Base-by-base conservation (phyloP, 2,888 invertebrate genomes). In the Megastigmus dorsalis region DNA sequence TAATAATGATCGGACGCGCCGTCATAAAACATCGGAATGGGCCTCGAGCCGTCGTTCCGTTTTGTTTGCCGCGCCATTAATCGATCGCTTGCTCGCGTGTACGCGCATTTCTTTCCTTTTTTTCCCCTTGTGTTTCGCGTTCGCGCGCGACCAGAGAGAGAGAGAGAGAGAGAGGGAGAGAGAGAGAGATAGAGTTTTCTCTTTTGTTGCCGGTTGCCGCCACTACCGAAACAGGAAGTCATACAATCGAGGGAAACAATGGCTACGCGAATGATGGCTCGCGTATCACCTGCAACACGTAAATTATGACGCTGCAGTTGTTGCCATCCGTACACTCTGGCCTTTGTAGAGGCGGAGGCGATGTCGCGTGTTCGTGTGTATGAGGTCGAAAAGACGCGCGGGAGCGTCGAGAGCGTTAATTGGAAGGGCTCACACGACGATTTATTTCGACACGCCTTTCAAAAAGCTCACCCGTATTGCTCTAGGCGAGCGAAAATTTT, bases 181-280 rank as follows among this genome's bases (percentile, higher is more conserved):
- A n/a, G n/a, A n/a, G n/a, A n/a, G n/a, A n/a, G n/a, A n/a, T n/a
- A n/a, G n/a, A 45, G 20, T 67, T 55, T 57, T 20, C 33, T 33
- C 70, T 70, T 60, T 70, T 59, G 63, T 65, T 33, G 15, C 15
- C 20, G 41, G n/a, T n/a, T n/a, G n/a, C n/a, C 36, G 50, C 15
- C 9, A 7, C 18, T 18, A 9, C n/a, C 4, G 36, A 69, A 30
- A 62, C 54, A 71, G 71, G 63, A 71, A 65, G 63, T 71, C 71
- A 50, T 55, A 63, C 63, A 57, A 71, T 71, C 63, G 38, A 13
- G 26, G 6, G 28, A 26, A 63, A 71, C 71, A 71, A 71, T 71
- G 48, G 55, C 13, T 2, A 18, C 20, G 67, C 30, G 43, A 30
- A 41, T 30, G 66, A 43, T 30, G 28, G 55, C 15, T 30, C 6